These are phyloP conservation scores for Amblyraja radiata DNA, from an alignment of 2,797 vertebrate genomes.

Conservation along the genomic window DNA sequence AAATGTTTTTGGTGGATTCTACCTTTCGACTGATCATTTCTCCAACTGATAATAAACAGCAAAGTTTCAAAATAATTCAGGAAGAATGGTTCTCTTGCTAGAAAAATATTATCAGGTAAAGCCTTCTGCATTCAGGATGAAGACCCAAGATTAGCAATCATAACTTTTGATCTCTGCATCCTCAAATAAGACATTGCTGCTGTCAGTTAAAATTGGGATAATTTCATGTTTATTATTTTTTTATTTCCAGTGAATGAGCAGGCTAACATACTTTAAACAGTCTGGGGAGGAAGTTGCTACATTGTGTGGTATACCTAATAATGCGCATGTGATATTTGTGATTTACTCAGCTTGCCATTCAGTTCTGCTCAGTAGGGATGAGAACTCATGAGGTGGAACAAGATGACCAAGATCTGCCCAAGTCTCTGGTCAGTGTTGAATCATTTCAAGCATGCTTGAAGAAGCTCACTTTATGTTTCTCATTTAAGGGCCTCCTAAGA, in stretches of 20 bases:
- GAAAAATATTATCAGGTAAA: neutral
- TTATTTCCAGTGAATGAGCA: neutral
- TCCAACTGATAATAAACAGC: neutral
- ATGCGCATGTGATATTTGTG: too few species aligned
- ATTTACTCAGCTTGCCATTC: too few species aligned
- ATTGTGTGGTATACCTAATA: too few species aligned
- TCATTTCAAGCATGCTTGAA: too few species aligned
- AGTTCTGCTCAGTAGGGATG: too few species aligned
- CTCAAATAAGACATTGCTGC: neutral
- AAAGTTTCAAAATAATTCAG: neutral
- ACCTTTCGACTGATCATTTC: neutral
- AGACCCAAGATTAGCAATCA: neutral
- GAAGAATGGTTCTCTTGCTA: neutral
- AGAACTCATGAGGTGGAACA: too few species aligned
- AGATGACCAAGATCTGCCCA: too few species aligned
- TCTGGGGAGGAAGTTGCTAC: too few species aligned
- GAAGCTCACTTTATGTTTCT: too few species aligned
- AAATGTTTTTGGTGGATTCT: neutral
- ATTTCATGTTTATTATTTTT: neutral
- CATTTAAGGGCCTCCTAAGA: too few species aligned
- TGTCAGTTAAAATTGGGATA: neutral
- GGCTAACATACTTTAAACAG: too few species aligned
- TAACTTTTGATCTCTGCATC: neutral
- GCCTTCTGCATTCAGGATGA: neutral
- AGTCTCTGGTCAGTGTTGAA: too few species aligned